Conservation (phyloP, 1,140 invertebrate genomes). For the Drosophila oshimai region DNA sequence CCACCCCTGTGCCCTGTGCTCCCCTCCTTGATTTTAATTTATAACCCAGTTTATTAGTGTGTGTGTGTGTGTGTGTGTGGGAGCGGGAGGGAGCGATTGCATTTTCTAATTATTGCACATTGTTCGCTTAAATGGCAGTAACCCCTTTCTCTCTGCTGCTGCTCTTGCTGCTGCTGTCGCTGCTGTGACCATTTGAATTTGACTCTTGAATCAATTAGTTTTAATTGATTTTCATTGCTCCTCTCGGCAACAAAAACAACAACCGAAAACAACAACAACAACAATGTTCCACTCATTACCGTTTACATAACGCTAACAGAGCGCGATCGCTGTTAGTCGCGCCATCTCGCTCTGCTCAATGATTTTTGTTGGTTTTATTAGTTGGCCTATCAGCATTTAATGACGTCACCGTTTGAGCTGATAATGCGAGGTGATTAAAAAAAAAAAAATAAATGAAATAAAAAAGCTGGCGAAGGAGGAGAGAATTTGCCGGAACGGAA, state of each 20-base stretch:
- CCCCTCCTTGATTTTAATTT: constrained; percentile 49
- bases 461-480: neutral
- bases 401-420: constrained; percentile 20
- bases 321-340: neutral
- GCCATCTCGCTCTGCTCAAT: constrained; percentile 8
- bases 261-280: constrained; percentile 2
- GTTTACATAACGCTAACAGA: constrained; percentile 44
- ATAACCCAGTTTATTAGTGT: constrained; percentile 51
- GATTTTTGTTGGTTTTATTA: constrained; percentile 4
- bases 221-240: constrained; percentile 81
- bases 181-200: constrained; percentile 49
- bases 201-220: constrained; percentile 79
- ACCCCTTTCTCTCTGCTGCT: neutral
- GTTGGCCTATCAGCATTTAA: neutral
- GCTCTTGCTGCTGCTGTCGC: constrained; percentile 2
- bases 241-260: constrained; percentile 36
- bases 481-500: too few relatives aligned
- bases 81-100: constrained; percentile 43
- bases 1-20: neutral
- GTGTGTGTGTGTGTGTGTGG: constrained; percentile 2
- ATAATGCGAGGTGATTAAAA: constrained; percentile 31
- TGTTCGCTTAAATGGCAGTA: constrained; percentile 62
- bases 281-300: constrained; percentile 26
- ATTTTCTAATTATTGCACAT: constrained; percentile 78
- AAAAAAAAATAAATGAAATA: neutral